Conservation (phyloP, 2,113 vertebrate genomes). For the Oncorhynchus clarkii region DNA sequence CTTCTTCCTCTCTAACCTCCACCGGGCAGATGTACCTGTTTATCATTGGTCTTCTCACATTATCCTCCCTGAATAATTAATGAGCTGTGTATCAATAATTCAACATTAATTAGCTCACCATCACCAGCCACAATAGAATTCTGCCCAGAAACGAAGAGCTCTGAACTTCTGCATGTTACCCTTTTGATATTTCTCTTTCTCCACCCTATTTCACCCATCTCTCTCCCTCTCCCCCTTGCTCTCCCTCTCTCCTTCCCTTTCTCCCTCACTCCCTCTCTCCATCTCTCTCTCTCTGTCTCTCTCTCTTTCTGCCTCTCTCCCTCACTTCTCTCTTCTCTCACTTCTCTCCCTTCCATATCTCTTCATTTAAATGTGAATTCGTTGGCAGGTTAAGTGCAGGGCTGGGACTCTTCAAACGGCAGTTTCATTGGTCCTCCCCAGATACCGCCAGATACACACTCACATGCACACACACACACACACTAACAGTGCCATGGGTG, state of each 20-base stretch:
- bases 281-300: too few relatives aligned
- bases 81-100: conserved; percentile 66
- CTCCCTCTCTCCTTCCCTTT: too few relatives aligned
- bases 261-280: too few relatives aligned
- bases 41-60: conserved; percentile 67
- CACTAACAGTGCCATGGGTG: background rate
- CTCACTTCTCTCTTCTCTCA: background rate
- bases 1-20: conserved; percentile 11
- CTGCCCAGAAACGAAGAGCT: background rate
- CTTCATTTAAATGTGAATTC: conserved; percentile 35
- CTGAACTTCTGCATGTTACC: background rate
- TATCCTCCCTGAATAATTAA: conserved; percentile 66
- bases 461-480: background rate
- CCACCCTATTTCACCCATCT: conserved; percentile 4
- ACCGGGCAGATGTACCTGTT: conserved; percentile 51
- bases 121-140: conserved; percentile 40
- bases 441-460: conserved; percentile 30
- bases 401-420: conserved; percentile 36
- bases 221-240: background rate
- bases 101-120: conserved; percentile 65
- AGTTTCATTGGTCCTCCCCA: conserved; percentile 34
- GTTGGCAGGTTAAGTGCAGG: conserved; percentile 47
- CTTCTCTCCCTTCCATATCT: conserved; percentile 19
- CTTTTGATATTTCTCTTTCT: background rate
- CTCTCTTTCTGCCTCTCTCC: background rate